phyloP scores from a whole-genome alignment of 2,113 vertebrate species.

The Caloenas nicobarica region DNA sequence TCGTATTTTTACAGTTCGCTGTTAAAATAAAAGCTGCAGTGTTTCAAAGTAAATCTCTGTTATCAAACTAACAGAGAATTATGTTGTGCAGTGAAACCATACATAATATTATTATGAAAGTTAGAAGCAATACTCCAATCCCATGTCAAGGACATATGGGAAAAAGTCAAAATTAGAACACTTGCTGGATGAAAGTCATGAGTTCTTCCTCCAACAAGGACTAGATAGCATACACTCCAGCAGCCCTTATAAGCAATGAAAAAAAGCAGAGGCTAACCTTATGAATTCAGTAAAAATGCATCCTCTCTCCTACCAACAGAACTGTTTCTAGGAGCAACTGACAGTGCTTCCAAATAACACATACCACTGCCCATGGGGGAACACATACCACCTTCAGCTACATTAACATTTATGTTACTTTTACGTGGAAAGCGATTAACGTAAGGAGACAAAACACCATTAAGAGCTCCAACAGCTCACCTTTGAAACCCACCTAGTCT shows the following conservation, averaged over 20 bases:
- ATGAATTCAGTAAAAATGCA: not conserved
- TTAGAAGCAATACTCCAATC: not conserved
- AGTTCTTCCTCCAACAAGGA: not conserved
- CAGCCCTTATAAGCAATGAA: not conserved
- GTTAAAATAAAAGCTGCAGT: not conserved
- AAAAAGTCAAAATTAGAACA: not conserved
- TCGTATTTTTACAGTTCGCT: not conserved
- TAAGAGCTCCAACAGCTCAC: not conserved
- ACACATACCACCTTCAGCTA: not conserved
- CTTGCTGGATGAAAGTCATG: not conserved
- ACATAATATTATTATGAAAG: not conserved
- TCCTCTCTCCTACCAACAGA: not conserved
- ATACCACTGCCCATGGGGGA: not conserved
- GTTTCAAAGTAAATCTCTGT: not conserved
- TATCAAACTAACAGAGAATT: not conserved
- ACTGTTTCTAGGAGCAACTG: not conserved
- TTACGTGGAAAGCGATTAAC: not conserved
- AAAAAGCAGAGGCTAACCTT: not conserved
- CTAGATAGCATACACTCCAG: not conserved
- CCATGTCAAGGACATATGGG: not conserved
- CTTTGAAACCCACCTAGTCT: not conserved
- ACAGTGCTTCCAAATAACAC: not conserved
- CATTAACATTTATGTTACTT: not conserved
- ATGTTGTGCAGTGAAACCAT: not conserved
- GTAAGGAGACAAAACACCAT: not conserved